Evolutionary conservation across 2,113 vertebrate species (phyloP), one percentile per base, ranked within the genome.

Genomic region (Scytalopus superciliaris): DNA sequence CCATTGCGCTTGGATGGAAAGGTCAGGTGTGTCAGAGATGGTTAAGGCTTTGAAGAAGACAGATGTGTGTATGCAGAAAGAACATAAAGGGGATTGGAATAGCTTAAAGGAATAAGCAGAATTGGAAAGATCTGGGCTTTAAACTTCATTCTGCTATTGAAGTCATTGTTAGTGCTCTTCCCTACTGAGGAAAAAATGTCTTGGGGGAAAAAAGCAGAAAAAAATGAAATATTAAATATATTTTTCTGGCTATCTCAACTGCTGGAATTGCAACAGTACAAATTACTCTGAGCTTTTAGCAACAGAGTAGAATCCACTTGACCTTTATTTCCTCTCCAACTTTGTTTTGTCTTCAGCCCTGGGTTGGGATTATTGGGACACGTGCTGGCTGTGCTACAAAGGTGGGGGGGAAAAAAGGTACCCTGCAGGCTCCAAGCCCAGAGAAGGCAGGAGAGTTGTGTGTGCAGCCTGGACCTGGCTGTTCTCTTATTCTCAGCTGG

Each of bases 11-110:
- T 50, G 77, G 84, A 95, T 81, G 80, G 95, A 97, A 97, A 97
- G 97, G 96, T 97, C 96, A 96, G 89, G 83, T 94, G 88, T 96
- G 97, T 97, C 97, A 96, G 85, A 74, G 69, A 53, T 79, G 90
- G 94, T 97, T 97, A 96, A 84, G 80, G 96, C 96, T 95, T 95
- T 96, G 91, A 97, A 94, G 96, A 86, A 97, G 97, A 97, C 85
- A 86, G 91, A 93, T 84, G 60, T 90, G 94, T 94, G 94, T 92
- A 90, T 87, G 91, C 88, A 95, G 89, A 86, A 69, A 92, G 84
- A 94, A 87, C 95, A 95, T 92, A 92, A 93, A 96, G 89, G 89
- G 85, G 85, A 67, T 77, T 87, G 70, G 91, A 94, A 91, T 85
- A 91, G 87, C 89, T 96, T 95, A 78, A 91, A 96, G 87, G 91